A percentile compares a stretch with the other conserved stretches of the same genome.
Conservation (phyloP, 2,113 vertebrate genomes). For the Dromaius novaehollandiae region DNA sequence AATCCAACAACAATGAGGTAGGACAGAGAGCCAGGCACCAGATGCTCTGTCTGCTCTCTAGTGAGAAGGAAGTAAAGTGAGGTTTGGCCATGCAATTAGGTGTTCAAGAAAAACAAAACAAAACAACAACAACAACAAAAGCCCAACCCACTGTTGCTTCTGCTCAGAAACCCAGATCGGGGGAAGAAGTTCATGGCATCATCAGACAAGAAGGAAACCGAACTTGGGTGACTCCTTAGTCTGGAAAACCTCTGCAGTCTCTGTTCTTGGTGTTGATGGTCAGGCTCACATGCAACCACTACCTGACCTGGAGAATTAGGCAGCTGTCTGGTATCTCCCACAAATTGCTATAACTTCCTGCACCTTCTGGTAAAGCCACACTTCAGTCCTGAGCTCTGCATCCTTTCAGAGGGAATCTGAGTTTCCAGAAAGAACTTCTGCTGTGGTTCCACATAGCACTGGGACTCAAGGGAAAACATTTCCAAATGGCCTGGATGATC, state of each 20-base stretch:
- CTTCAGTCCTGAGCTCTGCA: neutral
- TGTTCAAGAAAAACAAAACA: neutral
- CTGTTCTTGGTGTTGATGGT: neutral
- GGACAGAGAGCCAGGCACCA: neutral
- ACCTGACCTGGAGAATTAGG: neutral
- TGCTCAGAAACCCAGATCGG: neutral
- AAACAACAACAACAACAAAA: too few relatives aligned
- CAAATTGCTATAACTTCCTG: neutral
- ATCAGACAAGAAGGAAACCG: neutral
- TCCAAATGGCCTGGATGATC: too few relatives aligned
- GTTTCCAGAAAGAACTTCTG: neutral
- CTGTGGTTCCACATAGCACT: neutral
- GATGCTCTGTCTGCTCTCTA: neutral
- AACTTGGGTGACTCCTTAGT: neutral
- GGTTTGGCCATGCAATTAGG: neutral
- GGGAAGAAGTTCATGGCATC: neutral
- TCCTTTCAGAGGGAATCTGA: neutral
- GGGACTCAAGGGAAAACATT: too few relatives aligned
- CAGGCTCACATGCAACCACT: neutral
- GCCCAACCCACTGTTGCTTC: neutral
- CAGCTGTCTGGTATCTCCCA: neutral
- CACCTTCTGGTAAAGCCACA: neutral
- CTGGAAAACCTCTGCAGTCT: neutral
- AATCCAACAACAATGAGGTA: neutral
- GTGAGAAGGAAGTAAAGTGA: neutral